Base-by-base conservation (phyloP, 2,797 vertebrate genomes). In the Lates japonicus region DNA sequence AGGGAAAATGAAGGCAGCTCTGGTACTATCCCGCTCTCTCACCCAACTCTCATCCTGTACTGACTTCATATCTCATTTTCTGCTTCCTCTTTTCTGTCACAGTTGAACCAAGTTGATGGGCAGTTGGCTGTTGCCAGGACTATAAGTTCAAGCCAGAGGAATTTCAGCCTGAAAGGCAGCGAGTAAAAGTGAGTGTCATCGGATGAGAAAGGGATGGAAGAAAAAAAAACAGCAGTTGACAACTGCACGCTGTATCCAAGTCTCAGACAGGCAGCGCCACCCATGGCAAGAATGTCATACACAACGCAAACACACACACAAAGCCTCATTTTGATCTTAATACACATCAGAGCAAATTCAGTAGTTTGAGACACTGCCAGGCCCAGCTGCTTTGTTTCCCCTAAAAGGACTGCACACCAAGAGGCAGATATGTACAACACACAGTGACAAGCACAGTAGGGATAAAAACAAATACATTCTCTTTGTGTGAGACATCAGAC, bases 151-250 rank as follows among this genome's bases (percentile, higher is more conserved):
- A 88, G 90, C 81, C 69, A 68, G 82, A 93, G 88, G 90, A 95
- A 95, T 95, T 90, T 89, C 82, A 85, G 76, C 62, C 85, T 91
- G 81, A 92, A 91, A 94, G 86, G 82, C 84, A 80, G 44, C 22
- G 63, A 85, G 65, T 85, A 84, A 94, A 90, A 89, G 82, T 81
- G 88, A 90, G 76, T 76, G 85, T 88, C 89, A 90, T 89, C 62
- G 31, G 78, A 88, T 79, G 81, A 88, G 83, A 88, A 91, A 87
- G 66, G 51, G 58, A 74, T 74, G 74, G 48, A 52, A 9, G 54
- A 20, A 61, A 58, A 58, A 80, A 77, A 81, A 73, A 74, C 44
- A 70, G 73, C 73, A 76, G 83, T 83, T 90, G 88, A 92, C 90
- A 90, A 85, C 71, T 37, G 54, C 75, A 81, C 42, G 60, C 78